Evolutionary conservation across 2,888 invertebrate genomes (phyloP), one percentile per base, ranked within the genome.

Genomic region (Euplexia lucipara): DNA sequence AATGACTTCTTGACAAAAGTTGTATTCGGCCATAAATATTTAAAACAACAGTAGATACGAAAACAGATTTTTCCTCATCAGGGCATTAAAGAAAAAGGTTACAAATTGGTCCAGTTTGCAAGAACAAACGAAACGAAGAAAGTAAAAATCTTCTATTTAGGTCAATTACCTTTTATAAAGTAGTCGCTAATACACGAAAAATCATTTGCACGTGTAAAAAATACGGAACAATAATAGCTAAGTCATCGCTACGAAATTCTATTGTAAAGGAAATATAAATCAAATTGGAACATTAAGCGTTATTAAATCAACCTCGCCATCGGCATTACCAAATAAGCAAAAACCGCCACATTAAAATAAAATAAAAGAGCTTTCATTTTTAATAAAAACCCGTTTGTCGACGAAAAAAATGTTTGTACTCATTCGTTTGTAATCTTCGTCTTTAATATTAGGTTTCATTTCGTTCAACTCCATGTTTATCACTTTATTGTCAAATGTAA

Each of bases 281-380:
- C 18, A 45, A 49, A 67, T 44, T 54, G n/a, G 12, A 57, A 45
- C 18, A 49, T 44, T 48, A 42, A 41, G 8, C 35, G 52, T 61
- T 73, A 73, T 61, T 45, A 61, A 61, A 61, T 53, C 26, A 67
- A 49, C 52, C 16, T 61, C 22, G 35, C 14, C 52, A 41, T 48
- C 10, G 5, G 22, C 14, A 57, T 45, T 22, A 14, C n/a, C 39
- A 44, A 60, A 54, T 53, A 57, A 34, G 52, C 32, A 48, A 8
- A 72, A 53, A 52, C 57, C 60, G 30, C 32, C 3, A 41, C 32
- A 53, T 61, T 57, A 20, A 68, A 67, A 70, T 52, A 41, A 72
- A 57, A 60, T 60, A 45, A 67, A 60, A 56, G 34, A 32, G 20
- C 41, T 57, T 42, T 32, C 20, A 16, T 68, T 58, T 73, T 47